Base-by-base conservation (phyloP, 2,888 invertebrate species). In the Matsumyia berberina region DNA sequence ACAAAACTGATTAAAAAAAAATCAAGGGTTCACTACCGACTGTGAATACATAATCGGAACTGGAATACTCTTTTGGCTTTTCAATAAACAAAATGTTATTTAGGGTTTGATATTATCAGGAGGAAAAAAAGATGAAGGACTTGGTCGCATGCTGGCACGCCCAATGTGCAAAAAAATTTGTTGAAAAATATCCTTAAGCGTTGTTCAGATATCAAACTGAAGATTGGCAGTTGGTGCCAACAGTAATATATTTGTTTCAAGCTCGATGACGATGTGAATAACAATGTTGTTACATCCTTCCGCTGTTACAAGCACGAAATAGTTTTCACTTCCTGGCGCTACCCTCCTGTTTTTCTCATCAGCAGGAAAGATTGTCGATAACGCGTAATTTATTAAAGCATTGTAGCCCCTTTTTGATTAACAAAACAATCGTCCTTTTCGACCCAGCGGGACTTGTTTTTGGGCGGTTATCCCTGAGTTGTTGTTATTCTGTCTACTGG, bases 271-370 rank as follows among this genome's bases (percentile, higher is more conserved):
- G 51, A 73, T 53, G 44, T 58, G 46, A 67, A 80, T 74, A 74
- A 74, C 74, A 58, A 76, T 76, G 55, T 49, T n/a, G 55, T 42
- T n/a, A 72, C 53, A 72, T 82, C 66, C 78, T 78, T 78, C 72
- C 77, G 72, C 12, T 70, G 51, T 39, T 76, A 29, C 44, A 69
- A 64, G 53, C 58, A 60, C 58, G 46, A 73, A 78, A 55, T 62
- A 73, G 67, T 83, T 78, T 73, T 19, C 35, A 51, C 42, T 62
- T 78, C 62, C 73, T 69, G 29, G 39, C 37, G 42, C 29, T 46
- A 42, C 67, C 66, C 72, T 49, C 29, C 35, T 39, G 53, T 6
- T 39, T 35, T 67, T 46, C 15, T 39, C 58, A 60, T 78, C 66
- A 42, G 33, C 46, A 44, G 66, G 72, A 66, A n/a, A 82, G 55